Percentiles rank a stretch among this genome's conserved stretches.
phyloP scores from a whole-genome alignment of 1,140 invertebrate species.

The Halyomorpha halys region DNA sequence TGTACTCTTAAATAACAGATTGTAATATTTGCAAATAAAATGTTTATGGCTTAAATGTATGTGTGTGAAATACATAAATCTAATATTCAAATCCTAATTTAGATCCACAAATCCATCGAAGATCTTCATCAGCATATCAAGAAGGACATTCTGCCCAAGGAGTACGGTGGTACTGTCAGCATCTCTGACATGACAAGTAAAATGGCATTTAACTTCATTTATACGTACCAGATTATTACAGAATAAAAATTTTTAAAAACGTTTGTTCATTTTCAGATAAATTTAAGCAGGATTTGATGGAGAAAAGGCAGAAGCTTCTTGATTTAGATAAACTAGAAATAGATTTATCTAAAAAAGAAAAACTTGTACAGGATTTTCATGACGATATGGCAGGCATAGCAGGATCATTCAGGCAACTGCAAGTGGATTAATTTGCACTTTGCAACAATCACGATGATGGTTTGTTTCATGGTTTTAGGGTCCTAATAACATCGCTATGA shows the following conservation, averaged over 20 bases:
- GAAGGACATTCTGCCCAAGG: slow-evolving; percentile 65
- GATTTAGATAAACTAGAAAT: slow-evolving; percentile 38
- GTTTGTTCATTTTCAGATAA: slow-evolving; percentile 32
- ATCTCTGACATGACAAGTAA: slow-evolving; percentile 60
- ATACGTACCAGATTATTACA: not conserved
- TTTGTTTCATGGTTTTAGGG: not conserved
- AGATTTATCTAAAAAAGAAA: slow-evolving; percentile 32
- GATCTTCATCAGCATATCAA: slow-evolving; percentile 58
- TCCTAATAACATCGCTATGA: not conserved
- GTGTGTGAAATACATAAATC: too few relatives aligned
- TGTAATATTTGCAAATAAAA: too few relatives aligned
- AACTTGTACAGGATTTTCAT: slow-evolving; percentile 32
- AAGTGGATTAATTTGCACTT: slow-evolving; percentile 33
- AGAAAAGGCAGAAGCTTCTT: slow-evolving; percentile 33
- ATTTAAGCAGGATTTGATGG: slow-evolving; percentile 36
- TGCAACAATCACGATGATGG: too few relatives aligned
- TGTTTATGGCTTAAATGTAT: too few relatives aligned
- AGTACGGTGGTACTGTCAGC: slow-evolving; percentile 71
- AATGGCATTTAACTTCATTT: not conserved
- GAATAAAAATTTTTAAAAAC: not conserved
- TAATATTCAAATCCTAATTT: too few relatives aligned
- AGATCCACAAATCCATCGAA: slow-evolving; percentile 61
- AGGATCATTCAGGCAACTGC: slow-evolving; percentile 34
- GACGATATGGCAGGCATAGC: slow-evolving; percentile 32
- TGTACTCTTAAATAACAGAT: too few relatives aligned